Percentiles rank a stretch among this genome's conserved stretches.
Evolutionary conservation across 2,888 invertebrate species (phyloP).

Genomic region (Phorcus lineatus): DNA sequence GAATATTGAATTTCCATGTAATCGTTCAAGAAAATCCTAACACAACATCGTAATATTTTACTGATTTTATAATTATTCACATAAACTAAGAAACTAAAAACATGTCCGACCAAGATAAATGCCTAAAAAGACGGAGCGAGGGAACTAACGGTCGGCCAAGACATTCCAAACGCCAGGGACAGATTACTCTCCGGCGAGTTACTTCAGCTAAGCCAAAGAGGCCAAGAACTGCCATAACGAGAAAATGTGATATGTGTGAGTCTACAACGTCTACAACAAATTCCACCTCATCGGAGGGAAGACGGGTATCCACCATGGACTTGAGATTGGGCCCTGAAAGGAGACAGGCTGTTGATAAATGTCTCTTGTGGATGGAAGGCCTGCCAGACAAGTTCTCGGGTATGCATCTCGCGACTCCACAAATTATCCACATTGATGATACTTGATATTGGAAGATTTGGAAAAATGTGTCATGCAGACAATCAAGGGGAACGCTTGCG

Average conservation of each 20-base stretch:
- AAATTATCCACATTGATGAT: background rate
- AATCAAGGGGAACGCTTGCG: no score
- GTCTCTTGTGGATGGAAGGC: conserved; percentile 59
- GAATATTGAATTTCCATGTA: no score
- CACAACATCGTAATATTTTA: no score
- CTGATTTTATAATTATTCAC: no score
- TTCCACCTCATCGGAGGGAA: background rate
- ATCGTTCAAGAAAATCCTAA: no score
- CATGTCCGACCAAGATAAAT: background rate
- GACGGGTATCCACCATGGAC: background rate
- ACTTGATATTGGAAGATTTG: no score
- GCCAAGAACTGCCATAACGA: background rate
- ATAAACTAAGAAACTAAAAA: no score
- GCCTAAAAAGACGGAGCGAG: background rate
- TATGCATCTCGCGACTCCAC: conserved; percentile 48
- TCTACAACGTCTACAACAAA: background rate
- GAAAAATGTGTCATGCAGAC: no score
- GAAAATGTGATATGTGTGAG: background rate
- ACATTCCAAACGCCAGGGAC: background rate
- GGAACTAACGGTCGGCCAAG: background rate
- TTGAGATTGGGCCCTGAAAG: conserved; percentile 12
- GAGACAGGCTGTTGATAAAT: conserved; percentile 47
- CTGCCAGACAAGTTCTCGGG: conserved; percentile 63
- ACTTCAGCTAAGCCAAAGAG: background rate
- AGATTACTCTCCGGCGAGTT: background rate